phyloP scores from a whole-genome alignment of 92 coral and sea anemone species.

The Desmophyllum pertusum region DNA sequence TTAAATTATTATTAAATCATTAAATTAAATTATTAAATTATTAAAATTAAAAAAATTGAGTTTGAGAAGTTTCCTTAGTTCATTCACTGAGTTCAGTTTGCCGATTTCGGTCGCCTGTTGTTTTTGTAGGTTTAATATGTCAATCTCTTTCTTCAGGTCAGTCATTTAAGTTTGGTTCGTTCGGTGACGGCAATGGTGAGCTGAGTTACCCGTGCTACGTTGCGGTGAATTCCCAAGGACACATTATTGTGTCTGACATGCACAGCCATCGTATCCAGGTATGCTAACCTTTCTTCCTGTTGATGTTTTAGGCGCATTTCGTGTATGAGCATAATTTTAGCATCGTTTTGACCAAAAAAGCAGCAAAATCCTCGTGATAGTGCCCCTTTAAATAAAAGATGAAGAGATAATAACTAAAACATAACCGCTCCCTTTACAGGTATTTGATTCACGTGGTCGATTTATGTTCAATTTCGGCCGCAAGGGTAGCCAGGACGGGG shows the following conservation, averaged over 20 bases:
- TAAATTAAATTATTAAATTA: no score
- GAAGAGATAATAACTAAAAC: background rate
- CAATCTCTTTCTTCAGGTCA: conserved; percentile 67
- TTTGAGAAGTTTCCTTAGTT: background rate
- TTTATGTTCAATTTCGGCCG: conserved; percentile 98
- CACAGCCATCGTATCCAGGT: conserved; percentile 99
- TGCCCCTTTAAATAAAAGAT: background rate
- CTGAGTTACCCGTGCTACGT: conserved; percentile 97
- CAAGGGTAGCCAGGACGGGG: conserved; percentile 95
- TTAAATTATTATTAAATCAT: no score
- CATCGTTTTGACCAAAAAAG: no score
- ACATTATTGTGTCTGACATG: conserved; percentile 98
- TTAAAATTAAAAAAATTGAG: no score
- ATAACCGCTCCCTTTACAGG: conserved; percentile 46
- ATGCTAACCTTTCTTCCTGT: background rate
- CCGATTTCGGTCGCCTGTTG: background rate
- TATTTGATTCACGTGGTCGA: conserved; percentile 95
- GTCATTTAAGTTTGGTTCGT: conserved; percentile 97
- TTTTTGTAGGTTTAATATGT: background rate
- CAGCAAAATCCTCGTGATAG: no score
- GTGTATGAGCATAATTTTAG: no score
- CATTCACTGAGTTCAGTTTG: no score
- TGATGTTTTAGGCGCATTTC: background rate
- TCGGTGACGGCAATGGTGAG: conserved; percentile 97
- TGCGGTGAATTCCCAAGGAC: conserved; percentile 92